These are phyloP conservation scores for Drosophila anomalata DNA, from an alignment of 2,888 invertebrate species.

Conservation along the genomic window DNA sequence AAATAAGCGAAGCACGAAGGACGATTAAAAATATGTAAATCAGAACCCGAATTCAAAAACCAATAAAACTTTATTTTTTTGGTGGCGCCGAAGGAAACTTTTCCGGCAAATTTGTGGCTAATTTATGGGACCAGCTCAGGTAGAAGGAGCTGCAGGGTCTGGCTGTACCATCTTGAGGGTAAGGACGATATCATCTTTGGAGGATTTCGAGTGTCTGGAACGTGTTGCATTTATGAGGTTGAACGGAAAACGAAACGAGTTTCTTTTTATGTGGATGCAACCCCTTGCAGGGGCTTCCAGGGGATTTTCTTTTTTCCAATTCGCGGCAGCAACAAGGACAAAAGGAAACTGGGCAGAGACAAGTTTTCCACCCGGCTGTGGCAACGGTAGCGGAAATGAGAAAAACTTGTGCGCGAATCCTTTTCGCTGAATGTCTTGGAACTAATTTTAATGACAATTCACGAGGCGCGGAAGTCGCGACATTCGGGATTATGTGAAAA, in stretches of 20 bases:
- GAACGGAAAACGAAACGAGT: slow-evolving; percentile 60
- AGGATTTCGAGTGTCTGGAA: slow-evolving; percentile 56
- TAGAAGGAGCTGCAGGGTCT: slow-evolving; percentile 17
- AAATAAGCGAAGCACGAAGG: slow-evolving; percentile 22
- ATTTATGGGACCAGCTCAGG: slow-evolving; percentile 63
- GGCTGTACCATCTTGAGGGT: slow-evolving; percentile 40
- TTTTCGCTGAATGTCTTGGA: slow-evolving; percentile 49
- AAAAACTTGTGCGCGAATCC: slow-evolving; percentile 68
- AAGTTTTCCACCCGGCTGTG: slow-evolving; percentile 51
- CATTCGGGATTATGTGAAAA: slow-evolving; percentile 48
- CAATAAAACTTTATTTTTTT: slow-evolving; percentile 19
- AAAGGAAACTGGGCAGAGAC: slow-evolving; percentile 62
- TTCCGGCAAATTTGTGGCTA: slow-evolving; percentile 79
- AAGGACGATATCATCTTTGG: slow-evolving; percentile 36
- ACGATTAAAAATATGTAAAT: slow-evolving; percentile 54
- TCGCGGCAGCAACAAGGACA: slow-evolving; percentile 22
- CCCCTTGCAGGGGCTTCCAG: slow-evolving; percentile 8
- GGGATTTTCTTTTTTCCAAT: neutral
- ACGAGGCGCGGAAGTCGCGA: slow-evolving; percentile 56
- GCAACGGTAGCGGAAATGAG: slow-evolving; percentile 62
- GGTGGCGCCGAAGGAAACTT: slow-evolving; percentile 37
- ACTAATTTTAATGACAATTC: slow-evolving; percentile 80
- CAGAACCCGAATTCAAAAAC: slow-evolving; percentile 10
- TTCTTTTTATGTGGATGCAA: slow-evolving; percentile 33
- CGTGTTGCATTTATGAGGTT: slow-evolving; percentile 68